phyloP scores from a whole-genome alignment of 2,113 vertebrate genomes.

The Dasypus novemcinctus region DNA sequence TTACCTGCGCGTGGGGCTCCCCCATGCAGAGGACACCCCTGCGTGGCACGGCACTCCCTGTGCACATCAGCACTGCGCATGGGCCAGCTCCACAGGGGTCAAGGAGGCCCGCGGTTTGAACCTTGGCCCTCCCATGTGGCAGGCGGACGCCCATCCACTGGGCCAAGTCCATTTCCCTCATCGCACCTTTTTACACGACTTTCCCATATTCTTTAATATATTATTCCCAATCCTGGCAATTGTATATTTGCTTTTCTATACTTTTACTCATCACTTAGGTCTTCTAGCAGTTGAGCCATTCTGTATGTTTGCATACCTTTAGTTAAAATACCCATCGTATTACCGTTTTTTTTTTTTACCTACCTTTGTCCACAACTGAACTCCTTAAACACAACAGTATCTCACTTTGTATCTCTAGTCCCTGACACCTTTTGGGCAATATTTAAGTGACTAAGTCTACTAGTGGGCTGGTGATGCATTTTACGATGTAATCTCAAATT shows the following conservation, averaged over 20 bases:
- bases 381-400: neutral
- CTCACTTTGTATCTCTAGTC: neutral
- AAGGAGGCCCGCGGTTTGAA: no score
- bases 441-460: neutral
- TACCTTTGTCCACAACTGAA: no score
- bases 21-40: no score
- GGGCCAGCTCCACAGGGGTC: no score
- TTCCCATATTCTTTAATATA: neutral
- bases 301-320: neutral
- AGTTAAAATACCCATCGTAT: fast-evolving
- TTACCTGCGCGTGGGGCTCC: no score
- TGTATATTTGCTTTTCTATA: neutral
- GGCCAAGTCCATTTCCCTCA: no score
- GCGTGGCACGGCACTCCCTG: no score
- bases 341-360: neutral
- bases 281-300: neutral
- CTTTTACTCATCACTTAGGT: neutral
- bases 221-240: neutral
- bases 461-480: fast-evolving
- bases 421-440: neutral
- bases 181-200: neutral
- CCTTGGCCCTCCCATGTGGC: no score
- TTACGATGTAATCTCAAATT: neutral
- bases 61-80: no score
- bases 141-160: no score